Evolutionary conservation across 2,888 invertebrate species (phyloP).

Genomic region (Acronicta leporina): DNA sequence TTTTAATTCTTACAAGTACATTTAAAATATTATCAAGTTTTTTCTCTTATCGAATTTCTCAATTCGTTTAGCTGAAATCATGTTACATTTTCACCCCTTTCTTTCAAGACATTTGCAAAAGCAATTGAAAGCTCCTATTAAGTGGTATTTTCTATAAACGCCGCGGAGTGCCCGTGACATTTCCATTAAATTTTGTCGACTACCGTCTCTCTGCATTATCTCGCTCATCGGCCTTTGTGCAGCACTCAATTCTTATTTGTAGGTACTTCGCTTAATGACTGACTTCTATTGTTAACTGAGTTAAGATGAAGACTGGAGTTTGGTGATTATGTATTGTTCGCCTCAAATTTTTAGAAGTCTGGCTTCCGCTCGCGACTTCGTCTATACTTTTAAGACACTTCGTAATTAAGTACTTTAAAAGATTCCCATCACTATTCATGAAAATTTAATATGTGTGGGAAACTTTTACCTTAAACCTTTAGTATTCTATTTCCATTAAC

Average conservation of each 20-base stretch:
- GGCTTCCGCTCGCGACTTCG: neutral
- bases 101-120: slow-evolving; percentile 31
- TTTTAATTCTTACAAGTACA: no score
- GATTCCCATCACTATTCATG: no score
- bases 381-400: no score
- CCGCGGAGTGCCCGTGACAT: slow-evolving; percentile 61
- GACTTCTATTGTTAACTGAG: slow-evolving; percentile 29
- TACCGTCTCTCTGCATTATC: slow-evolving; percentile 51
- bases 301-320: slow-evolving; percentile 25
- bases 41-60: neutral
- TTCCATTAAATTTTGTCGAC: slow-evolving; percentile 64
- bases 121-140: slow-evolving; percentile 44
- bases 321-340: slow-evolving; percentile 18
- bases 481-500: no score
- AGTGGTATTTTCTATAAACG: slow-evolving; percentile 53
- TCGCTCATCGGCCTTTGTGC: slow-evolving; percentile 48
- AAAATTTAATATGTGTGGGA: no score
- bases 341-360: neutral
- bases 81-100: slow-evolving; percentile 13
- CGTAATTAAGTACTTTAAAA: no score
- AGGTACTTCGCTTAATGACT: slow-evolving; percentile 42
- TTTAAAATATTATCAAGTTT: no score
- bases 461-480: no score
- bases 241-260: slow-evolving; percentile 51
- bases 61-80: neutral